A percentile compares a stretch with the other conserved stretches of the same genome.
Conservation (phyloP, 1,140 invertebrate species). For the Onthophagus taurus region DNA sequence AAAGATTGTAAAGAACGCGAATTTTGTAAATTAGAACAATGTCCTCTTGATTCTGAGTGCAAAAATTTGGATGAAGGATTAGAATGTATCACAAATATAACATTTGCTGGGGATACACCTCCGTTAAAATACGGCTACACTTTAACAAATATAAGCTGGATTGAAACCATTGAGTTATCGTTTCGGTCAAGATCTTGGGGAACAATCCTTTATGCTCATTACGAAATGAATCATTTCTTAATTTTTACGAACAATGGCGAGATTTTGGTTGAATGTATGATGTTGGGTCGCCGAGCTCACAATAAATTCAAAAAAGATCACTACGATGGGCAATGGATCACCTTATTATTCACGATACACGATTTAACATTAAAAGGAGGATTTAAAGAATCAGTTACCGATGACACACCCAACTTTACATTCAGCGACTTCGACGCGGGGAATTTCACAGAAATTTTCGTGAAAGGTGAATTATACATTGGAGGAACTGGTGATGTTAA, state of each 20-base stretch:
- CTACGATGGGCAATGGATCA: conserved; percentile 58
- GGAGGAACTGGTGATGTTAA: conserved; percentile 25
- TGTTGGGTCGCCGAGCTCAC: conserved; percentile 40
- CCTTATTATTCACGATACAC: conserved; percentile 46
- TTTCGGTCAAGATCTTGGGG: conserved; percentile 65
- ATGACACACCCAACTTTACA: conserved; percentile 39
- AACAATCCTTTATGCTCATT: conserved; percentile 52
- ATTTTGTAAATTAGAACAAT: conserved; percentile 78
- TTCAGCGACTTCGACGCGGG: conserved; percentile 42
- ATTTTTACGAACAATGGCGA: conserved; percentile 61
- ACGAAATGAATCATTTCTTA: conserved; percentile 54
- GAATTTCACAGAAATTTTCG: conserved; percentile 50
- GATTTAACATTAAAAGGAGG: conserved; percentile 46
- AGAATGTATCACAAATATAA: conserved; percentile 84
- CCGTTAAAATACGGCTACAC: conserved; percentile 44
- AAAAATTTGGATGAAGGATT: conserved; percentile 82
- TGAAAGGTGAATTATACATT: conserved; percentile 28
- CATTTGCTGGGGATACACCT: conserved; percentile 64
- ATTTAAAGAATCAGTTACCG: conserved; percentile 43
- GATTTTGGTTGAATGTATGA: conserved; percentile 56
- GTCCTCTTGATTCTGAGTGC: conserved; percentile 73
- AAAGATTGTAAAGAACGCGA: conserved; percentile 87
- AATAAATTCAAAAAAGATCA: conserved; percentile 50
- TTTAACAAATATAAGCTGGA: conserved; percentile 6
- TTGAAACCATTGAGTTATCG: conserved; percentile 46